These are phyloP conservation scores for Orthosia cruda DNA, from an alignment of 2,888 invertebrate species.

Conservation along the genomic window DNA sequence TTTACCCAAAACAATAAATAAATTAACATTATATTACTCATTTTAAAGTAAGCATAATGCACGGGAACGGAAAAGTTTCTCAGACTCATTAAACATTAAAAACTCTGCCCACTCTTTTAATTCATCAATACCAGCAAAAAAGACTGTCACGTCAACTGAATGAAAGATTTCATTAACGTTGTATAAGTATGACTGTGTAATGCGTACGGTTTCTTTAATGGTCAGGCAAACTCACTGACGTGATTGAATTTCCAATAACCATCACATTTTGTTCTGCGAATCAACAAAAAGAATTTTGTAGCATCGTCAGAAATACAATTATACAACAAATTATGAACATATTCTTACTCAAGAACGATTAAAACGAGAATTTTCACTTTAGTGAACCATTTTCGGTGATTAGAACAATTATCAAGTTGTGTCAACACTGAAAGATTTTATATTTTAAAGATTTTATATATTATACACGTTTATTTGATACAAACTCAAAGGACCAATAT, in stretches of 20 bases:
- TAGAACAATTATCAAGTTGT: no score
- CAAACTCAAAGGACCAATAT: no score
- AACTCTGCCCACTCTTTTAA: slow-evolving; percentile 32
- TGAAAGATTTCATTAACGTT: slow-evolving; percentile 56
- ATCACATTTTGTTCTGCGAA: slow-evolving; percentile 45
- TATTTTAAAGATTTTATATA: no score
- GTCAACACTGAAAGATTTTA: no score
- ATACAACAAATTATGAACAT: neutral
- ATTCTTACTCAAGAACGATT: no score
- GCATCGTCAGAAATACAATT: neutral
- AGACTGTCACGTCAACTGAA: slow-evolving; percentile 45
- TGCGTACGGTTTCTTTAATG: slow-evolving; percentile 46
- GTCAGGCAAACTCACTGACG: slow-evolving; percentile 33
- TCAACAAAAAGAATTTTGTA: slow-evolving; percentile 10
- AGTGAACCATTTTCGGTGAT: no score
- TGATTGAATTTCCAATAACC: slow-evolving; percentile 48
- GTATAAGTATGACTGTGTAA: slow-evolving; percentile 40
- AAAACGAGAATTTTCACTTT: no score
- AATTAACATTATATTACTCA: slow-evolving; percentile 22
- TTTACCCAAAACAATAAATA: slow-evolving; percentile 25
- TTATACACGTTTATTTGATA: no score
- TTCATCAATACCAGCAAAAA: slow-evolving; percentile 41
- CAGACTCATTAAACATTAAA: slow-evolving; percentile 45
- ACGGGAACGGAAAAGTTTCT: slow-evolving; percentile 22
- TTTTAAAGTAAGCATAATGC: slow-evolving; percentile 5